Base-by-base conservation (phyloP, 2,797 vertebrate genomes). In the Mus spretus region DNA sequence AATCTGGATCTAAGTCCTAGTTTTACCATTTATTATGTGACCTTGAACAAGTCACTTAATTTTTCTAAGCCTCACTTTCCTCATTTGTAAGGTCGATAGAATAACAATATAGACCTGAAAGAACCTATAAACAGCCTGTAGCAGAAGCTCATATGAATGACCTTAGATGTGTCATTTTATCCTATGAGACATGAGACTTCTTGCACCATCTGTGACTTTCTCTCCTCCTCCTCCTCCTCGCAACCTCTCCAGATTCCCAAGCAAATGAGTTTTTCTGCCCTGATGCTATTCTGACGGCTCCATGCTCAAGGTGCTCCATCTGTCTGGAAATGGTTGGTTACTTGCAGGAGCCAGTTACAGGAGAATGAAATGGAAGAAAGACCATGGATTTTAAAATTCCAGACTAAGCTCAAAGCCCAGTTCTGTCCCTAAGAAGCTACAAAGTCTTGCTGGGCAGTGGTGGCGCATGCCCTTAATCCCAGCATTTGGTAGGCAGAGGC, bases 191-290 rank as follows among this genome's bases (percentile, higher is more conserved):
- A 37, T n/a, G 40, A 61, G 19, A 93, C 70, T 47, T 72, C 75
- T 61, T 74, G 24, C 19, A 24, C 88, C 94, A 86, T 72, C 61
- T 85, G 78, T 63, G 90, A 55, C 77, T 93, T 78, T 63, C 63
- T 92, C 89, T 75, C 78, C 93, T 93, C 89, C 93, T 96, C 89
- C 93, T 96, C 90, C 81, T 92, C 81, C 47, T 67, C 91, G 85
- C 96, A 94, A 86, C 82, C 87, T 93, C 22, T 78, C 84, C 63
- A 75, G 61, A 90, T 81, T 93, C 57, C 47, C 85, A 89, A 31
- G 31, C 53, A 90, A 86, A 95, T 65, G 9, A 92, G 77, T 47
- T 77, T 83, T 96, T 80, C 63, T 94, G 78, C 28, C n/a, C 65
- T 50, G 28, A 83, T 90, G 83, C 50, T 78, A 24, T 47, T 94